Evolutionary conservation across 2,797 vertebrate genomes (phyloP), one percentile per base, ranked within the genome.

Genomic region (Ficedula albicollis): DNA sequence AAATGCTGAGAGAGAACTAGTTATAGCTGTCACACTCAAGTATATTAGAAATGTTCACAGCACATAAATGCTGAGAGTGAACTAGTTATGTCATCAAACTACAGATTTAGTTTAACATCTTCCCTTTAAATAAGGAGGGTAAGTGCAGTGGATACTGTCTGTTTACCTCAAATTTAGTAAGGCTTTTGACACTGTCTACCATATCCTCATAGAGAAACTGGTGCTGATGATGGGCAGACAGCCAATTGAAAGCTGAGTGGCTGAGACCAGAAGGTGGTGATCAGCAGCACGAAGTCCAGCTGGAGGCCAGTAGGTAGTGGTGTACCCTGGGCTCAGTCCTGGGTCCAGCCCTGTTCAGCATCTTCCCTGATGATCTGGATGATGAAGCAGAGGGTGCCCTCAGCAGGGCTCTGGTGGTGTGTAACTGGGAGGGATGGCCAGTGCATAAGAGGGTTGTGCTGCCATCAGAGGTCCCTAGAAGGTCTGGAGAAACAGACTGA

Each of bases 381-480:
- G 23, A 55, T 18, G 48, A 19, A 14, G 9, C 16, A 49, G 38
- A 52, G 32, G 12, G 21, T 49, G 10, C 10, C 19, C 43, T 86
- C 36, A 56, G 23, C 19, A 59, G 23, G 39, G 26, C 0, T 54
- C 26, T 55, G 30, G 18, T 41, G 44, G n/a, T 9, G 4, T 13
- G 30, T 22, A 60, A 15, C 26, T 25, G 39, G 13, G 8, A 59
- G 32, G 20, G 13, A 29, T 55, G 39, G 30, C 27, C 1, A 0
- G 41, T 41, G 5, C 2, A 4, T 5, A 3, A 15, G 32, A 10
- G 5, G 1, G 9, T 60, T 21, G 1, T 74, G 43, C 18, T 73
- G 29, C 51, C 21, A 13, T 69, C 68, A 76, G 38, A 38, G 19
- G 7, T 20, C 46, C 38, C 36, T 49, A 6, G 4, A 14, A n/a